These are phyloP conservation scores for Drosophila emarginata DNA, from an alignment of 2,888 invertebrate species.

Conservation along the genomic window DNA sequence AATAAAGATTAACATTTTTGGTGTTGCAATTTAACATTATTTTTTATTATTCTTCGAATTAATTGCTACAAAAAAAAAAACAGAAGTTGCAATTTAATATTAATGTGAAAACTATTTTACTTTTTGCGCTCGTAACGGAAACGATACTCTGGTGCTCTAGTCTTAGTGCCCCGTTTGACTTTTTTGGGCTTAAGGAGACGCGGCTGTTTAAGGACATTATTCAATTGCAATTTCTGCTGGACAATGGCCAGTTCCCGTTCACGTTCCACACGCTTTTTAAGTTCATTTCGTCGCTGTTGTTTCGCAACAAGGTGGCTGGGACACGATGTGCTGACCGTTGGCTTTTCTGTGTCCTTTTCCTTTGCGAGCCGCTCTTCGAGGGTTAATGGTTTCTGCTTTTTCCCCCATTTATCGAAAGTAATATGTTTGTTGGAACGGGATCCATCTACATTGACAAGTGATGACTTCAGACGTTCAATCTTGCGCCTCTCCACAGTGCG, in stretches of 20 bases:
- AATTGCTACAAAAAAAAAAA: background rate
- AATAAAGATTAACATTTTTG: background rate
- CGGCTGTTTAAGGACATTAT: constrained; percentile 86
- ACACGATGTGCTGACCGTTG: no score
- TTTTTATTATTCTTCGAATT: background rate
- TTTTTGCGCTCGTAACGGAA: constrained; percentile 93
- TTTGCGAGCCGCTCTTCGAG: constrained; percentile 85
- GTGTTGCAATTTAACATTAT: background rate
- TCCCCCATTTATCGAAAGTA: constrained; percentile 89
- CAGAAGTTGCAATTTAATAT: no score
- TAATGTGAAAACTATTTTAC: background rate
- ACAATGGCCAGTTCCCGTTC: constrained; percentile 89
- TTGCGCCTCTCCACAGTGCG: constrained; percentile 91
- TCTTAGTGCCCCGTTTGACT: constrained; percentile 86
- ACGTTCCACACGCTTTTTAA: constrained; percentile 89
- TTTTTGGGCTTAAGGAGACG: constrained; percentile 86
- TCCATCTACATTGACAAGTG: constrained; percentile 92
- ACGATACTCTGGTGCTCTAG: constrained; percentile 88
- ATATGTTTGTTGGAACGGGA: constrained; percentile 89
- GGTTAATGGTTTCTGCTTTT: background rate
- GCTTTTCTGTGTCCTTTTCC: background rate
- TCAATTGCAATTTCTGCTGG: constrained; percentile 90
- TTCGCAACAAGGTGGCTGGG: constrained; percentile 31
- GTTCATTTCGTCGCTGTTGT: constrained; percentile 87
- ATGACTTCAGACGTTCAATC: constrained; percentile 86